phyloP scores from a whole-genome alignment of 2,888 invertebrate species.

The Parasteatoda lunata region DNA sequence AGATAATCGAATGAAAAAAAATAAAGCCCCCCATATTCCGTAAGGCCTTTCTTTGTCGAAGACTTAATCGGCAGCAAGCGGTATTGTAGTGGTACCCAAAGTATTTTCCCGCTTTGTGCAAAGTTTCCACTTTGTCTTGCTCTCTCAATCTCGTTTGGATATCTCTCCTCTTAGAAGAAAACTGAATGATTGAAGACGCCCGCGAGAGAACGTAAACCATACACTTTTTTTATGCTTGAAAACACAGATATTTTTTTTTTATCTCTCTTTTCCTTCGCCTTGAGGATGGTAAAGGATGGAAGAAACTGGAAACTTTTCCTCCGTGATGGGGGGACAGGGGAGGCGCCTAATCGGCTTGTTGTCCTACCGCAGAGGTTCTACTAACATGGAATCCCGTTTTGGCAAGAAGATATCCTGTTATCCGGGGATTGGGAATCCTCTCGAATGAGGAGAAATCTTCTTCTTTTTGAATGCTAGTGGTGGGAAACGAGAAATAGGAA shows the following conservation, averaged over 20 bases:
- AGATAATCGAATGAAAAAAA: no score
- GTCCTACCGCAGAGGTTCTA: conserved; percentile 2
- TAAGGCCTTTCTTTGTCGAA: no score
- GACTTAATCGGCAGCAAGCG: no score
- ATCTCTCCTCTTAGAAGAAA: neutral
- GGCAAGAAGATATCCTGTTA: conserved; percentile 2
- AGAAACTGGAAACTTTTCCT: conserved; percentile 5
- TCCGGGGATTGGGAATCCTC: conserved; percentile 2
- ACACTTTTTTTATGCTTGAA: neutral
- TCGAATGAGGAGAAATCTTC: neutral
- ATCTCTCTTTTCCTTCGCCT: neutral
- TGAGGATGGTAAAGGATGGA: neutral
- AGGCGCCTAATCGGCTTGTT: conserved; percentile 1
- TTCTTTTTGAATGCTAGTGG: neutral
- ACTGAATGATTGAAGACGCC: neutral
- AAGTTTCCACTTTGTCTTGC: neutral
- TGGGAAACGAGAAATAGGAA: neutral
- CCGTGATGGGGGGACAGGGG: neutral
- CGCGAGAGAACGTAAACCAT: neutral
- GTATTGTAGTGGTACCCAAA: no score
- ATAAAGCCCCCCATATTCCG: no score
- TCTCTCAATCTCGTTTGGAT: neutral
- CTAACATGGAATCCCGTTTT: conserved; percentile 3
- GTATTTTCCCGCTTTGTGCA: no score
- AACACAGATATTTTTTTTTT: neutral